phyloP scores from a whole-genome alignment of 2,888 invertebrate genomes.

The Boloria euphrosyne region DNA sequence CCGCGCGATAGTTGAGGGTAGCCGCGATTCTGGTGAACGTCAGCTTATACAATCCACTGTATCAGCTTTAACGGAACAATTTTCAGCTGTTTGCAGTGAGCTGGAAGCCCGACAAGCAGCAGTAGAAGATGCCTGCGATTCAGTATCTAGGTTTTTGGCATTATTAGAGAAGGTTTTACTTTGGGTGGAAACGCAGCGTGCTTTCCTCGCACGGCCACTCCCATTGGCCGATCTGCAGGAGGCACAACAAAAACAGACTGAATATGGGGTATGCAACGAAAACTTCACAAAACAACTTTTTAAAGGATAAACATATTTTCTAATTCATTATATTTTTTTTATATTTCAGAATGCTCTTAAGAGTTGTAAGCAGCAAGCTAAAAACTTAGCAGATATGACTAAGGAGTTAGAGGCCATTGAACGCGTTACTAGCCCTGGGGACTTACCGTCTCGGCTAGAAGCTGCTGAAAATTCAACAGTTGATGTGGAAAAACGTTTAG shows the following conservation, averaged over 20 bases:
- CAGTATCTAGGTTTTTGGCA: slow-evolving; percentile 92
- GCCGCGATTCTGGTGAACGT: slow-evolving; percentile 89
- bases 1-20: slow-evolving; percentile 89
- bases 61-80: slow-evolving; percentile 88
- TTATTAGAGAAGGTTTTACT: slow-evolving; percentile 90
- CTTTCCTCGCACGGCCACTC: slow-evolving; percentile 90
- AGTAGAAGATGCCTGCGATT: slow-evolving; percentile 93
- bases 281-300: background rate
- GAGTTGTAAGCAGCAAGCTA: slow-evolving; percentile 93
- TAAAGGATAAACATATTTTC: background rate
- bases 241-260: slow-evolving; percentile 92
- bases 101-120: slow-evolving; percentile 92
- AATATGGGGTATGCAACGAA: slow-evolving; percentile 86
- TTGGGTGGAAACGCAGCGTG: slow-evolving; percentile 92
- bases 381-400: slow-evolving; percentile 95
- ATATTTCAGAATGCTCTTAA: slow-evolving; percentile 89
- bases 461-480: slow-evolving; percentile 93
- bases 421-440: slow-evolving; percentile 91
- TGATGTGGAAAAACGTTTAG: slow-evolving; percentile 90
- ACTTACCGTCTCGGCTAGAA: slow-evolving; percentile 92
- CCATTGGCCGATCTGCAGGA: slow-evolving; percentile 90
- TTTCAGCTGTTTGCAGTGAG: slow-evolving; percentile 89
- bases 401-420: slow-evolving; percentile 93
- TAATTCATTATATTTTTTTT: slow-evolving; percentile 8
- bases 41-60: slow-evolving; percentile 89